Percentiles rank a stretch among this genome's conserved stretches.
Evolutionary conservation across 1,140 invertebrate genomes (phyloP).

Genomic region (Popillia japonica): DNA sequence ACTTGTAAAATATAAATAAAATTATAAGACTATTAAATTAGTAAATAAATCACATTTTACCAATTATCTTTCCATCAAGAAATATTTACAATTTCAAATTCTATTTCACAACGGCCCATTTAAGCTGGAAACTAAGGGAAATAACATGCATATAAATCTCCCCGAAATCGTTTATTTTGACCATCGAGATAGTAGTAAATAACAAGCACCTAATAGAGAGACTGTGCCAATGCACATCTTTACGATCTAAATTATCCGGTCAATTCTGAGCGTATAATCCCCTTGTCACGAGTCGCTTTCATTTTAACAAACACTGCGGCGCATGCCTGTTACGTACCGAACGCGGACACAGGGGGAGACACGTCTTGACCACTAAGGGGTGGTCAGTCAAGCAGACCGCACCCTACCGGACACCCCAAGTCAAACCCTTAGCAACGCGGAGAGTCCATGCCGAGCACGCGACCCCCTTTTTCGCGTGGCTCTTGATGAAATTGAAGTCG

Average conservation of each 20-base stretch:
- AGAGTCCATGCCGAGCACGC: slow-evolving; percentile 20
- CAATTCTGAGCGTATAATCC: slow-evolving; percentile 27
- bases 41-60: too few species aligned
- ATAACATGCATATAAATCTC: not conserved
- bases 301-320: slow-evolving; percentile 8
- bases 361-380: slow-evolving; percentile 52
- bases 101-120: too few species aligned
- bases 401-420: slow-evolving; percentile 44
- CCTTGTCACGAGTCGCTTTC: slow-evolving; percentile 18
- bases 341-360: slow-evolving; percentile 3
- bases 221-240: not conserved
- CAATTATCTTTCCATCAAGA: too few species aligned
- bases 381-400: slow-evolving; percentile 53
- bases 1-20: too few species aligned
- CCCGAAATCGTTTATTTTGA: slow-evolving; percentile 21
- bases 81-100: too few species aligned
- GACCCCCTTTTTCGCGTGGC: not conserved
- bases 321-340: not conserved
- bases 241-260: slow-evolving; percentile 22
- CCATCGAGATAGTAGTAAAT: slow-evolving; percentile 33
- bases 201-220: too few species aligned
- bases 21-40: too few species aligned
- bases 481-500: too few species aligned
- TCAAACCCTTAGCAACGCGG: slow-evolving; percentile 38
- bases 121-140: not conserved